Conservation (phyloP, 2,797 vertebrate species). For the Pipistrellus kuhlii region DNA sequence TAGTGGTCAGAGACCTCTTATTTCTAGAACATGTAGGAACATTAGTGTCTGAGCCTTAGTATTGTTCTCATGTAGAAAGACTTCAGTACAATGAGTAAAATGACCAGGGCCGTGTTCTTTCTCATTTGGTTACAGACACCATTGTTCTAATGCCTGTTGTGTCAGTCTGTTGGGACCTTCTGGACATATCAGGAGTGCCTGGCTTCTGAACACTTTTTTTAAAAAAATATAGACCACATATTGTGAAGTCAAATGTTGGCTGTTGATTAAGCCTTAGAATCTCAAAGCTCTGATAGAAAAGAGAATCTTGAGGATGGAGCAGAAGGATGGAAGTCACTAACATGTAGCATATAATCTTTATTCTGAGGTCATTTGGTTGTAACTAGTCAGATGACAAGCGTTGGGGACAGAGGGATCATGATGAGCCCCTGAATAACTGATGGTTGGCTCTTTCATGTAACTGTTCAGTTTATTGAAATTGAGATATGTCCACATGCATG, state of each 20-base stretch:
- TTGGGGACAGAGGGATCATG: neutral
- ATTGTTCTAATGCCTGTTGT: neutral
- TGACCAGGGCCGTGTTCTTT: neutral
- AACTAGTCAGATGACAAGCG: neutral
- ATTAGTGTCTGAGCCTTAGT: neutral
- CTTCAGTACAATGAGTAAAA: neutral
- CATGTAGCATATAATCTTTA: neutral
- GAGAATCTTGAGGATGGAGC: neutral
- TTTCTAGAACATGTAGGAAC: neutral
- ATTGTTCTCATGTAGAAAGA: neutral
- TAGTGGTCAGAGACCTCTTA: neutral
- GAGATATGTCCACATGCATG: neutral
- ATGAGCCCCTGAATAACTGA: neutral
- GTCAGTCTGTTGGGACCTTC: neutral
- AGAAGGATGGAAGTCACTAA: neutral
- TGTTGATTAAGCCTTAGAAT: neutral
- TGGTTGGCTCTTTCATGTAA: slow-evolving; percentile 10
- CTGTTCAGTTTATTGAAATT: neutral
- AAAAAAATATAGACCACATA: too few species aligned
- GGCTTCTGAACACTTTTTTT: neutral
- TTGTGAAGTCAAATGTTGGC: too few species aligned
- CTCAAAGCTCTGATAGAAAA: slow-evolving; percentile 29
- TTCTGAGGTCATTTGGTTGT: slow-evolving; percentile 6
- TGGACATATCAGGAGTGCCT: neutral
- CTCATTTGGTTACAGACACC: neutral